These are phyloP conservation scores for Chlorops oryzae DNA, from an alignment of 1,140 invertebrate species.

Conservation along the genomic window DNA sequence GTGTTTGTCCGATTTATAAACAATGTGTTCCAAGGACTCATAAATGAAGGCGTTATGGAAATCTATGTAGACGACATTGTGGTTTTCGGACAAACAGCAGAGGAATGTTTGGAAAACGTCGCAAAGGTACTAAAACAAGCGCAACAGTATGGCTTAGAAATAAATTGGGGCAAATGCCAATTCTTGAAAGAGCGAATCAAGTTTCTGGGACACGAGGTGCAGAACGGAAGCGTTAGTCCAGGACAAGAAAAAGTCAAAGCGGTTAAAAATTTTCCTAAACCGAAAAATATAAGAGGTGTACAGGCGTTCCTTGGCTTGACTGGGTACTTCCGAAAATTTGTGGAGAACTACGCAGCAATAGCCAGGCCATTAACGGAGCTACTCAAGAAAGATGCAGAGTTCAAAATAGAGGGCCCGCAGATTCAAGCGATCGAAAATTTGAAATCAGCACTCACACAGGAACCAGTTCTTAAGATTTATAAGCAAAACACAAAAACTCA, in stretches of 20 bases:
- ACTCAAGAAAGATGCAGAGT: not conserved
- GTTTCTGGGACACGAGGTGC: conserved; percentile 23
- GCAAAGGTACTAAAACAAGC: conserved; percentile 13
- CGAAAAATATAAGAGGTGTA: not conserved
- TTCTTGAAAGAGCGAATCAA: conserved; percentile 22
- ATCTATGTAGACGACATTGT: conserved; percentile 11
- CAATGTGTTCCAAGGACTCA: conserved; percentile 1
- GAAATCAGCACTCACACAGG: not conserved
- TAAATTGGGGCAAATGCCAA: conserved; percentile 28
- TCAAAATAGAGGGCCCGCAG: not conserved
- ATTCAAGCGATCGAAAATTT: not conserved
- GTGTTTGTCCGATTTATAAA: conserved; percentile 47
- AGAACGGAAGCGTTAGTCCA: conserved; percentile 15
- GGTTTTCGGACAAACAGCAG: not conserved
- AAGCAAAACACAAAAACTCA: conserved; percentile 19
- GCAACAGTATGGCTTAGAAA: conserved; percentile 16
- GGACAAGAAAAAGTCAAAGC: conserved; percentile 15
- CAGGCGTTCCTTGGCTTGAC: not conserved
- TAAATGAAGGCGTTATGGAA: not conserved
- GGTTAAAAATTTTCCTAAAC: conserved; percentile 18
- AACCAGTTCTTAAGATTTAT: not conserved
- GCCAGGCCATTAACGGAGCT: not conserved
- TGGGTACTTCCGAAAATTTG: not conserved
- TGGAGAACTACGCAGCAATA: not conserved
- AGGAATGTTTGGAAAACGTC: conserved; percentile 18